Evolutionary conservation across 1,140 invertebrate species (phyloP), one percentile per base, ranked within the genome.

Genomic region (Hermetia illucens): DNA sequence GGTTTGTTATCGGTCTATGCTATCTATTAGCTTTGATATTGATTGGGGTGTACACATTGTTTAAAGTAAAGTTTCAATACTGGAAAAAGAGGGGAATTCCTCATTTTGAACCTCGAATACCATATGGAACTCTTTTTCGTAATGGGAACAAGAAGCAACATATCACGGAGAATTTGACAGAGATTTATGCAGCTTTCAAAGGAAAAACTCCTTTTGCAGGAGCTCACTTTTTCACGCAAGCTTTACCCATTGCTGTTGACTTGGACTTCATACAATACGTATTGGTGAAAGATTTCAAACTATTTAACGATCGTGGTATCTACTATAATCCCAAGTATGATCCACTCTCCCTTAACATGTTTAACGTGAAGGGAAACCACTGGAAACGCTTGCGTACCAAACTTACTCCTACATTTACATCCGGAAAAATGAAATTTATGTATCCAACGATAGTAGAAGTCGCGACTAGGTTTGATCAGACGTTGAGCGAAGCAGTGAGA

Each of bases 401-500:
- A n/a, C n/a, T n/a, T n/a, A n/a, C n/a, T n/a, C n/a, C n/a, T n/a
- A n/a, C n/a, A n/a, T n/a, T n/a, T n/a, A n/a, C n/a, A n/a, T n/a
- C n/a, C n/a, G n/a, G n/a, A 21, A 72, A 72, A 47, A 58, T 74
- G 21, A 70, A 68, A 37, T 48, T 52, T 0, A 71, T 74, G 65
- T 69, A 70, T 34, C 49, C 55, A 5, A 49, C 60, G 2, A 55
- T 65, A 10, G 51, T 50, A 17, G 58, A 58, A 20, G 54, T 56
- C 16, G 58, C 51, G 0, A 45, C 63, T 25, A 8, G 24, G n/a
- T n/a, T 25, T 8, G 8, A 25, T 25, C 40, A 44, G 5, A 29
- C 45, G 5, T 13, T 0, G 42, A 47, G 52, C 4, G 65, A 62
- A 8, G 8, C n/a, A 25, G n/a, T n/a, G n/a, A 25, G 24, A 25